These are phyloP conservation scores for Cryptomyrus ogoouensis DNA, from an alignment of 2,113 vertebrate species.

Conservation along the genomic window DNA sequence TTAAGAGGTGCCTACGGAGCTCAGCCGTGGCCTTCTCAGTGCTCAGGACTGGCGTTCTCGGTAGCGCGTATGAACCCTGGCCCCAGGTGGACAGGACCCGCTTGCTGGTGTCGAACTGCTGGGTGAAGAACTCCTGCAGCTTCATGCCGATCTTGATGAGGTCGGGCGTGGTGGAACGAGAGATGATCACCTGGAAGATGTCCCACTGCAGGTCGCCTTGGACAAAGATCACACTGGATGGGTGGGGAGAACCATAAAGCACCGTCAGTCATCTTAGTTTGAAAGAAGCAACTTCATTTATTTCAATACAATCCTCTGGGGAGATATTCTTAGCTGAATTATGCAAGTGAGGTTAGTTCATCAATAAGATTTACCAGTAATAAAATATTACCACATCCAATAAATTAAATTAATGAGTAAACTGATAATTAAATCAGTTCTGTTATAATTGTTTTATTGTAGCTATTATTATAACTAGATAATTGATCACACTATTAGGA, in stretches of 20 bases:
- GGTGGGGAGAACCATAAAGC: not conserved
- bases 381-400: not conserved
- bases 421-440: not conserved
- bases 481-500: not conserved
- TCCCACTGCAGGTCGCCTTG: slow-evolving; percentile 98
- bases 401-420: not conserved
- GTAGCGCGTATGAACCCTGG: slow-evolving; percentile 86
- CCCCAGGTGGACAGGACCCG: slow-evolving; percentile 94
- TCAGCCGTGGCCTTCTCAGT: slow-evolving; percentile 77
- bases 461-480: not conserved
- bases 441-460: not conserved
- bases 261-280: not conserved
- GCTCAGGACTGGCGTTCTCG: slow-evolving; percentile 76
- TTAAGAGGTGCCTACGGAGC: slow-evolving; percentile 66
- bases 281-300: not conserved
- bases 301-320: not conserved
- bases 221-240: slow-evolving; percentile 85
- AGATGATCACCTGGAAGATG: slow-evolving; percentile 99
- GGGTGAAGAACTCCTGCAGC: slow-evolving; percentile 97
- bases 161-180: slow-evolving; percentile 93
- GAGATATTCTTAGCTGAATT: not conserved
- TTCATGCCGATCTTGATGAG: slow-evolving; percentile 99
- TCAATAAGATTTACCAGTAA: not conserved
- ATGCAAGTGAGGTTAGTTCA: not conserved
- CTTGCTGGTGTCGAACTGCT: slow-evolving; percentile 98